Conservation (phyloP, 2,113 vertebrate species). For the Regulus satrapa region DNA sequence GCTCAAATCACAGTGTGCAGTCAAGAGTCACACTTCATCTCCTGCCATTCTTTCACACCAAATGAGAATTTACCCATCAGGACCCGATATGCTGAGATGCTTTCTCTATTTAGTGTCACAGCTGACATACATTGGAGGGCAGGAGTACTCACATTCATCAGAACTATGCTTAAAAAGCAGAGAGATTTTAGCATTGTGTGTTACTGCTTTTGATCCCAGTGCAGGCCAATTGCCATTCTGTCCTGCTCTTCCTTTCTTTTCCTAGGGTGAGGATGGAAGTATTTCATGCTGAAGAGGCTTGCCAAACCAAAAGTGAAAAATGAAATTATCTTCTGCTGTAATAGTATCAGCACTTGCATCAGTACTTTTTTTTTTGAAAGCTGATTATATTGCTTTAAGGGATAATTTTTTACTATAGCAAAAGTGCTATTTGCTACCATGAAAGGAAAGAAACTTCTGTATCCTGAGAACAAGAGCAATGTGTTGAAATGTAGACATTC, state of each 20-base stretch:
- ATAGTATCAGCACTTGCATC: background rate
- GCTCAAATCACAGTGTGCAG: background rate
- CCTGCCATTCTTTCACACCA: background rate
- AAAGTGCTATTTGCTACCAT: background rate
- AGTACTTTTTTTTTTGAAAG: background rate
- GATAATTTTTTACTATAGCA: background rate
- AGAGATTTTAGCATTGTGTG: background rate
- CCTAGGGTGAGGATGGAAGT: background rate
- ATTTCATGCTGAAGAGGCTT: background rate
- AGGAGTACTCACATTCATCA: background rate
- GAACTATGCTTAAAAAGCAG: background rate
- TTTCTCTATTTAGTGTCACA: background rate
- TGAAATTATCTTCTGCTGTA: background rate
- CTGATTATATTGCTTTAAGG: background rate
- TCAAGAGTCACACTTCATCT: background rate
- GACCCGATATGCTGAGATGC: background rate
- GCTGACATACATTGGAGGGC: background rate
- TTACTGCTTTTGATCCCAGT: background rate
- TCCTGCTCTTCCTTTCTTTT: background rate
- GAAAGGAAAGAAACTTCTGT: background rate
- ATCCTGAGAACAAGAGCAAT: background rate
- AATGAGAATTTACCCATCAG: conserved; percentile 3
- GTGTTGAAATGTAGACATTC: background rate
- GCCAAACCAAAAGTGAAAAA: background rate
- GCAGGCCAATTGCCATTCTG: background rate